Percentiles rank a stretch among this genome's conserved stretches.
Conservation (phyloP, 2,113 vertebrate species). For the Semnornis frantzii region DNA sequence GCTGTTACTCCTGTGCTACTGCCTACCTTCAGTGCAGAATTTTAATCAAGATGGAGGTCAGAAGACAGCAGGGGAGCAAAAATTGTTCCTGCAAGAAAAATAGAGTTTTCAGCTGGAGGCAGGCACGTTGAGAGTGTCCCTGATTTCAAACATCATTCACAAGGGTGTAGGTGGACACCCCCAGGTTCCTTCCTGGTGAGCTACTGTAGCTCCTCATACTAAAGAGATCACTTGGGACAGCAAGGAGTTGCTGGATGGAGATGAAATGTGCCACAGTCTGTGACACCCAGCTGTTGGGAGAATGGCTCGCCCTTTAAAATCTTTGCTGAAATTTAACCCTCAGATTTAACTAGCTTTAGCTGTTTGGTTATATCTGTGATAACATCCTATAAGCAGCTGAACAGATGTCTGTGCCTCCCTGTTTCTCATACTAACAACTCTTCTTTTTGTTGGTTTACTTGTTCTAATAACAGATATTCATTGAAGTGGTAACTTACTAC, state of each 20-base stretch:
- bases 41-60: conserved; percentile 23
- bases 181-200: not conserved
- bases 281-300: fast-evolving
- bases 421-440: not conserved
- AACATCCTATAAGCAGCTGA: not conserved
- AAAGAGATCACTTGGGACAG: not conserved
- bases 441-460: not conserved
- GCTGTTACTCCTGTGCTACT: not conserved
- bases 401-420: not conserved
- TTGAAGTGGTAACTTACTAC: not conserved
- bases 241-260: not conserved
- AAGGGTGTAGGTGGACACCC: not conserved
- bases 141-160: not conserved
- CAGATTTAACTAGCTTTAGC: not conserved
- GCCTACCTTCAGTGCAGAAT: not conserved
- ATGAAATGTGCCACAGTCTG: not conserved
- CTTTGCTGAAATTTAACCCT: not conserved
- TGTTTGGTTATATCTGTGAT: not conserved
- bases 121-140: not conserved
- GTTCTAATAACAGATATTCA: not conserved
- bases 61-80: not conserved
- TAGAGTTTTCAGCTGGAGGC: not conserved
- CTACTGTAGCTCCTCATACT: not conserved
- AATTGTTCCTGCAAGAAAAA: not conserved
- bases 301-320: not conserved